Evolutionary conservation across 2,797 vertebrate species (phyloP), one percentile per base, ranked within the genome.

Genomic region (Smutsia gigantea): DNA sequence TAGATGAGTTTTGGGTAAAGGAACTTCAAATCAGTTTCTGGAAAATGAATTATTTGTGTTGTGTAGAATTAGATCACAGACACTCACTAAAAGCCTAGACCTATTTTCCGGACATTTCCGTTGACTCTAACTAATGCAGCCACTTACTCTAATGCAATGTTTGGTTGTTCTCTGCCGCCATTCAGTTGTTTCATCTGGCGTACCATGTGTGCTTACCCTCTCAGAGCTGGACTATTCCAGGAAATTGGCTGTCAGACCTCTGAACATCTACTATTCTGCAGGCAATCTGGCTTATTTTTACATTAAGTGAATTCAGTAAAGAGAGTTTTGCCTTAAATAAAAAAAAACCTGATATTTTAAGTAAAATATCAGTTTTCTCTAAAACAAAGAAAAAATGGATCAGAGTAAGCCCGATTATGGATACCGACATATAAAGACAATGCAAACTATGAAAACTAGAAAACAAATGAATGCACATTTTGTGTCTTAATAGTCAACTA

Each of bases 51-150:
- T 94, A 68, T 66, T 77, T 92, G 27, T 0, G 0, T 59, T 77
- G 14, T 59, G 46, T 78, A 92, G 83, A 95, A 95, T 97, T 85
- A 91, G 66, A 95, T 46, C 68, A 55, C 34, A 82, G 31, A 88
- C 57, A 82, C 49, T 88, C 81, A 68, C 97, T 97, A 92, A 97
- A 96, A 97, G 85, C 93, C 57, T 83, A 95, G 63, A 57, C 71
- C 88, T 96, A 95, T 94, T 96, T 97, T 96, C 96, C 96, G 91
- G 95, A 96, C 96, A 97, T 95, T 95, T 95, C 96, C 11, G 0
- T 90, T 89, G 55, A 78, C 69, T 90, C 23, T 75, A 88, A 88
- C 91, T 96, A 92, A 95, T 96, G 81, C 53, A 95, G 51, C 93
- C 95, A 95, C 79, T 97, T 92, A 96, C 87, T 92, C 90, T 92